Evolutionary conservation across 1,140 invertebrate genomes (phyloP).

Genomic region (Drosophila guanche): DNA sequence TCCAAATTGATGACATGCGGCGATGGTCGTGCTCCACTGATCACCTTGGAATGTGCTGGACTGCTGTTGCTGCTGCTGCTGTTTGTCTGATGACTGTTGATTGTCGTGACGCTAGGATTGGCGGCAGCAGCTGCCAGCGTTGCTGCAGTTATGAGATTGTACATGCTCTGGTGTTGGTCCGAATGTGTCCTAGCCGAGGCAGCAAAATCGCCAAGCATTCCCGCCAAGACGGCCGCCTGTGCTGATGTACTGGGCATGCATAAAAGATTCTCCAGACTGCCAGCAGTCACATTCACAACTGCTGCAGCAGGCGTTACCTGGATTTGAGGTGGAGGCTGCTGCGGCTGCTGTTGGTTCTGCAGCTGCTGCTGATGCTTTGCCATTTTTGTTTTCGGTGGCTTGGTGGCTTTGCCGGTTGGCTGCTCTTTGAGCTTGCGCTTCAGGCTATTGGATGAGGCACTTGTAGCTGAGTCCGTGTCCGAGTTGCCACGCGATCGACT

Average conservation of each 20-base stretch:
- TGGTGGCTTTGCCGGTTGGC: constrained; percentile 13
- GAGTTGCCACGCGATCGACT: constrained; percentile 68
- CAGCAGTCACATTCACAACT: constrained; percentile 22
- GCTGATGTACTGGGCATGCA: constrained; percentile 65
- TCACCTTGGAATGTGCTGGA: constrained; percentile 62
- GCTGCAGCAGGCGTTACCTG: constrained; percentile 39
- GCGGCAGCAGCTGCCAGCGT: constrained; percentile 18
- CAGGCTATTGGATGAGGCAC: constrained; percentile 66
- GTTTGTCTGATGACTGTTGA: too few relatives aligned
- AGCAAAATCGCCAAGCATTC: constrained; percentile 46
- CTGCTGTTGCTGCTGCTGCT: too few relatives aligned
- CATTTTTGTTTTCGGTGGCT: constrained; percentile 52
- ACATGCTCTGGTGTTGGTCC: constrained; percentile 57
- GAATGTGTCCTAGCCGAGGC: constrained; percentile 56
- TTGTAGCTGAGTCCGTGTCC: constrained; percentile 79
- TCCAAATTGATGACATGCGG: constrained; percentile 76
- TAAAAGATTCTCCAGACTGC: constrained; percentile 43
- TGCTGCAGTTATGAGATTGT: constrained; percentile 60
- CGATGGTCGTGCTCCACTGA: constrained; percentile 19
- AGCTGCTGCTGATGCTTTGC: constrained; percentile 19
- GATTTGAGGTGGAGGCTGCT: constrained; percentile 30
- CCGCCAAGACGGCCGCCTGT: constrained; percentile 56
- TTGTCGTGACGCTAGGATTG: constrained; percentile 1
- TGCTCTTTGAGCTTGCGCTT: constrained; percentile 56
- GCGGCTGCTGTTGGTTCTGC: constrained; percentile 9